Evolutionary conservation across 1,140 invertebrate genomes (phyloP).

Genomic region (Cheumatopsyche charites): DNA sequence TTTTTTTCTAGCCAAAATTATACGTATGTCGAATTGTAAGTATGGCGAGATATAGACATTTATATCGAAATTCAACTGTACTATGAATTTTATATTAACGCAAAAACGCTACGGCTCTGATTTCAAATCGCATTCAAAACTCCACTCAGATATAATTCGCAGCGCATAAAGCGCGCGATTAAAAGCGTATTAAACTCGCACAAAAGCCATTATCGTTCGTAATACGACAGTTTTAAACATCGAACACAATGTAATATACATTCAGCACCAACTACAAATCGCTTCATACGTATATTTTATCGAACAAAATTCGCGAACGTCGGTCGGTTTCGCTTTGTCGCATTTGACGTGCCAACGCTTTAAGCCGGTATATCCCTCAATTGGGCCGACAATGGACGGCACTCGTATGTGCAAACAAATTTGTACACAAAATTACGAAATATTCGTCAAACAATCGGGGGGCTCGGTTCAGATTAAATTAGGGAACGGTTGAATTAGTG

Average conservation of each 20-base stretch:
- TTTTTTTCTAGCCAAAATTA: too few species aligned
- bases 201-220: background rate
- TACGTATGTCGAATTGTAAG: too few species aligned
- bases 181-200: background rate
- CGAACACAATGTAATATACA: background rate
- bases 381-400: conserved; percentile 1
- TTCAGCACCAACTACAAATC: background rate
- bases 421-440: conserved; percentile 48
- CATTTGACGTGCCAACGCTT: background rate
- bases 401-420: conserved; percentile 39
- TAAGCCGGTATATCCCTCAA: background rate
- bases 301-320: background rate
- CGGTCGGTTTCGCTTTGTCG: background rate
- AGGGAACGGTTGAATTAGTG: conserved; percentile 48
- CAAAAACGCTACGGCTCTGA: too few species aligned
- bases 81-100: too few species aligned
- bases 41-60: too few species aligned
- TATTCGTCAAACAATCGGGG: conserved; percentile 45
- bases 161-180: background rate
- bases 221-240: background rate
- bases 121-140: too few species aligned
- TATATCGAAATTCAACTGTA: too few species aligned
- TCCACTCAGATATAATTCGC: background rate
- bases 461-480: conserved; percentile 47
- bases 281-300: background rate